phyloP scores from a whole-genome alignment of 1,140 invertebrate species.

The Venturia canescens region DNA sequence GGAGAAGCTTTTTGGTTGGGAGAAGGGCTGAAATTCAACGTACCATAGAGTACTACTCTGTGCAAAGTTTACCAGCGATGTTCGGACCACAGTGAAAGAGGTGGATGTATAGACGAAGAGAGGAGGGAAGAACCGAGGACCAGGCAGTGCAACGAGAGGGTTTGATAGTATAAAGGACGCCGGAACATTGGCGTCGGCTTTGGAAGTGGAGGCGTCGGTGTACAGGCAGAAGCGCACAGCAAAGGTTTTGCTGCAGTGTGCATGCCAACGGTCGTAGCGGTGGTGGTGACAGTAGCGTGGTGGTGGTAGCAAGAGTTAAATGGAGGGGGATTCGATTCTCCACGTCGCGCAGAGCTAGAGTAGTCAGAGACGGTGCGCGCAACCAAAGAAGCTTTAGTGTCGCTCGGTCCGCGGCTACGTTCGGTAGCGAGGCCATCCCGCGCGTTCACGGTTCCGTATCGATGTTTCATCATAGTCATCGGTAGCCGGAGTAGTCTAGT shows the following conservation, averaged over 20 bases:
- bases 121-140: neutral
- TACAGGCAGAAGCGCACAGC: conserved; percentile 39
- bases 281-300: conserved; percentile 38
- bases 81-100: conserved; percentile 22
- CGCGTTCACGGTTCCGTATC: conserved; percentile 23
- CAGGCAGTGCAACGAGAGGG: conserved; percentile 9
- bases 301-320: conserved; percentile 36
- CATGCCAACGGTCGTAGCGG: neutral
- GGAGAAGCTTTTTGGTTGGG: conserved; percentile 42
- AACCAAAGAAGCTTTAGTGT: conserved; percentile 68
- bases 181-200: conserved; percentile 35
- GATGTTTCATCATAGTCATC: neutral
- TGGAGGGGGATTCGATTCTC: conserved; percentile 58
- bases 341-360: conserved; percentile 62
- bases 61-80: conserved; percentile 54
- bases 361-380: conserved; percentile 68
- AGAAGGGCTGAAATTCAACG: conserved; percentile 24
- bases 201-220: conserved; percentile 47
- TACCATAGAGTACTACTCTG: conserved; percentile 45
- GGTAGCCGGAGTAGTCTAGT: neutral
- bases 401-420: conserved; percentile 69
- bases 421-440: conserved; percentile 54
- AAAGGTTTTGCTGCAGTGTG: conserved; percentile 7
- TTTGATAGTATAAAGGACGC: conserved; percentile 14
- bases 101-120: neutral